Evolutionary conservation across 2,113 vertebrate species (phyloP), one percentile per base, ranked within the genome.

Genomic region (Tachysurus vachellii): DNA sequence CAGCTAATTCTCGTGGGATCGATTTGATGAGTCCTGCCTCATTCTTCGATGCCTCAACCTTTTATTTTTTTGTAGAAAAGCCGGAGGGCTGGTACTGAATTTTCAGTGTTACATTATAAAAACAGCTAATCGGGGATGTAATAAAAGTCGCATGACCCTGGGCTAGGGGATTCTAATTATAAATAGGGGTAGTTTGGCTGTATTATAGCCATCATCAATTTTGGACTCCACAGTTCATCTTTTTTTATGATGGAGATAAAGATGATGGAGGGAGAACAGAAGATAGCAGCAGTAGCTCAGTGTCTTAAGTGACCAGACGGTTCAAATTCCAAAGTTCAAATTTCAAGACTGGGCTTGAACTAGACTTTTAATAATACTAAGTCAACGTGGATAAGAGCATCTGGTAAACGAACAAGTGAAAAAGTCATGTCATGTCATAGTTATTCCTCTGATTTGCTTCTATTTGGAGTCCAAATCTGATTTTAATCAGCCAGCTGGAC

Each of bases 401-500:
- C 31, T 44, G 36, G 21, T 21, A 61, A 61, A 44, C 42, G 4
- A 61, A 26, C 12, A 23, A 13, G n/a, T 3, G 17, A 81, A 23
- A 23, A 81, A 61, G 12, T 44, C 77, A 31, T 21, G n/a, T 14
- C 31, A 21, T 61, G 21, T 61, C 56, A 57, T 81, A 81, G 61
- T 61, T 81, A 61, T 61, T 61, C 11, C 14, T 61, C 19, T 61
- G 21, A 61, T 81, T 61, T 81, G 79, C 11, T 81, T 81, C 36
- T 42, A 61, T 61, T 81, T 81, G 79, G 56, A 81, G 5, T 42
- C 10, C 28, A 80, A 59, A 80, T 42, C 79, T 23, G 11, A 26
- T 61, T 81, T 81, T 61, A 81, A 81, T 81, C 79, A 61, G 56
- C 56, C 56, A 81, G 31, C 79, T 81, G 79, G 79, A 81, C 79